Evolutionary conservation across 2,113 vertebrate genomes (phyloP).

Genomic region (Procavia capensis): DNA sequence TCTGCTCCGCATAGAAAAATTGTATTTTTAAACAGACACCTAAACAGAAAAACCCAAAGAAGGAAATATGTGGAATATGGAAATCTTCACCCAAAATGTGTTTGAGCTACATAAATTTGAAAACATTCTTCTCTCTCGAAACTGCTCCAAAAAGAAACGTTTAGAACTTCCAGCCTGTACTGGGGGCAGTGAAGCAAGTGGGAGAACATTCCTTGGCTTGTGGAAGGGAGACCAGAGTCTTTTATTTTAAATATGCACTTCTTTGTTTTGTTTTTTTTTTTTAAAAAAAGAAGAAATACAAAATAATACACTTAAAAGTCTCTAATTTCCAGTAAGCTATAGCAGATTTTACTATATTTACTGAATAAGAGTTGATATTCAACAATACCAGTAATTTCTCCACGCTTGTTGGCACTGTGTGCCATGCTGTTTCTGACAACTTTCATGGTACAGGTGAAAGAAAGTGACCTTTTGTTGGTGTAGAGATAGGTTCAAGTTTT

Average conservation of each 20-base stretch:
- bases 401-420: background rate
- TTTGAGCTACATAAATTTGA: constrained; percentile 62
- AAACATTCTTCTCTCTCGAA: constrained; percentile 56
- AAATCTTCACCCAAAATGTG: constrained; percentile 64
- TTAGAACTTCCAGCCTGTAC: background rate
- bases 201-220: background rate
- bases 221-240: background rate
- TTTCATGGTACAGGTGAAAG: background rate
- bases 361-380: background rate
- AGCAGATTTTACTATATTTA: background rate
- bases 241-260: background rate
- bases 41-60: constrained; percentile 79
- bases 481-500: background rate
- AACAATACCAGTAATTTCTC: background rate
- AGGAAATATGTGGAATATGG: constrained; percentile 70
- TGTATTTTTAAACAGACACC: constrained; percentile 73
- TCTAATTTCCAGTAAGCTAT: background rate
- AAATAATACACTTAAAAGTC: background rate
- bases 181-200: background rate
- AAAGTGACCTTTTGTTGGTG: background rate
- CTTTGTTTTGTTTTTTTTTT: constrained; percentile 31
- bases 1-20: constrained; percentile 47
- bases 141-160: constrained; percentile 43
- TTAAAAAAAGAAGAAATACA: background rate
- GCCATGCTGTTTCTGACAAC: background rate